Evolutionary conservation across 2,888 invertebrate genomes (phyloP), one percentile per base, ranked within the genome.

Genomic region (Hermodice carunculata): DNA sequence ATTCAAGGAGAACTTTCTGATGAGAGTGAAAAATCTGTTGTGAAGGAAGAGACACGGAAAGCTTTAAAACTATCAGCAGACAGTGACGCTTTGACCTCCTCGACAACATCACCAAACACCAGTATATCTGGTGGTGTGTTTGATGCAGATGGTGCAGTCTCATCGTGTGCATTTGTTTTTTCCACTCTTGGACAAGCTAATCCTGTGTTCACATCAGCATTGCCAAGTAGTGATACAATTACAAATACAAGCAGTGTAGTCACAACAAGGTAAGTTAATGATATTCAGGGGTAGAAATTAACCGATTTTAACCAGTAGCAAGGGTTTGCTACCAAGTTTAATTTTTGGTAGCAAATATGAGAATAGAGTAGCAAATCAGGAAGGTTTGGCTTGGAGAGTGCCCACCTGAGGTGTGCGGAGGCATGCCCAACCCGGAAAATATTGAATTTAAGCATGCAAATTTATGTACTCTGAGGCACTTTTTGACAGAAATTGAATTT

Each of bases 151-250:
- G 49, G 59, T 4, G 49, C 59, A 6, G 59, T 49, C 14, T 49
- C 59, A 1, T 48, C 59, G 2, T 32, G 49, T 3, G 42, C 48
- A 26, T 59, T 48, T 19, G 49, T 59, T n/a, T 59, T 59, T 40
- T 49, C 59, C 37, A 48, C 48, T 48, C 49, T 59, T 49, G 59
- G 59, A 17, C 46, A 43, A n/a, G 57, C 43, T 46, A 46, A 44
- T 8, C 57, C 46, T 14, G 26, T 42, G 42, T 42, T 54, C 28
- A n/a, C n/a, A n/a, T n/a, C n/a, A n/a, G 42, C 42, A 17, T n/a
- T 43, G 24, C 54, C 40, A 28, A 17, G 11, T 29, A 54, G 42
- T 19, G 54, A 40, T 5, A 37, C 40, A 37, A 43, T 42, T 6
- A 54, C 54, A 14, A 17, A 28, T 29, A 40, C 54, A 22, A n/a